phyloP scores from a whole-genome alignment of 2,797 vertebrate genomes.

The Okamejei kenojei region DNA sequence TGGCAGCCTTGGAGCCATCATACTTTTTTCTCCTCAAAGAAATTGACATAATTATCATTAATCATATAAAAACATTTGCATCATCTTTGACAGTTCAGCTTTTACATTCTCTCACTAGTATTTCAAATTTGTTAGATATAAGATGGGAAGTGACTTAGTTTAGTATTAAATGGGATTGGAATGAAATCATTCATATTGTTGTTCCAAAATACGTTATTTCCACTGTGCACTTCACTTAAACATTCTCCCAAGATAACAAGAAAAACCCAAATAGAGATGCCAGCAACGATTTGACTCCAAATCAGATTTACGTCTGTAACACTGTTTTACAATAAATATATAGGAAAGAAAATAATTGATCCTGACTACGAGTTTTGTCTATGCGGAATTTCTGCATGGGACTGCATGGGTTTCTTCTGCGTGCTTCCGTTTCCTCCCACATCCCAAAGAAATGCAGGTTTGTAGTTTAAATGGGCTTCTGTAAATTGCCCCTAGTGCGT shows the following conservation, averaged over 20 bases:
- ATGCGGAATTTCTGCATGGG: no score
- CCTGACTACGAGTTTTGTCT: no score
- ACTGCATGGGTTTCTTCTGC: no score
- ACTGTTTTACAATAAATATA: background rate
- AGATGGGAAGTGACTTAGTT: background rate
- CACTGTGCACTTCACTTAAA: background rate
- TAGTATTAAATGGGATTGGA: background rate
- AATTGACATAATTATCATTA: background rate
- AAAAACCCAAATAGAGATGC: background rate
- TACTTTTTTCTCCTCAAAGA: background rate
- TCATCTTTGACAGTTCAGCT: background rate
- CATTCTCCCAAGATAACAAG: background rate
- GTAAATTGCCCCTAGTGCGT: no score
- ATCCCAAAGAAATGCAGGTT: no score
- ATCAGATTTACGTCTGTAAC: background rate
- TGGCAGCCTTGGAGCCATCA: background rate
- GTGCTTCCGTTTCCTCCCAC: no score
- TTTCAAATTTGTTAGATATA: background rate
- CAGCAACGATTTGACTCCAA: background rate
- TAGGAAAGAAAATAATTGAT: background rate
- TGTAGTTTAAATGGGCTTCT: no score
- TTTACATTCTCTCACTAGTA: background rate
- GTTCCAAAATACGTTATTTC: background rate
- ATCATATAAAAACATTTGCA: background rate
- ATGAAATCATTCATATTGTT: background rate